Evolutionary conservation across 2,797 vertebrate genomes (phyloP).

Genomic region (Tamandua tetradactyla): DNA sequence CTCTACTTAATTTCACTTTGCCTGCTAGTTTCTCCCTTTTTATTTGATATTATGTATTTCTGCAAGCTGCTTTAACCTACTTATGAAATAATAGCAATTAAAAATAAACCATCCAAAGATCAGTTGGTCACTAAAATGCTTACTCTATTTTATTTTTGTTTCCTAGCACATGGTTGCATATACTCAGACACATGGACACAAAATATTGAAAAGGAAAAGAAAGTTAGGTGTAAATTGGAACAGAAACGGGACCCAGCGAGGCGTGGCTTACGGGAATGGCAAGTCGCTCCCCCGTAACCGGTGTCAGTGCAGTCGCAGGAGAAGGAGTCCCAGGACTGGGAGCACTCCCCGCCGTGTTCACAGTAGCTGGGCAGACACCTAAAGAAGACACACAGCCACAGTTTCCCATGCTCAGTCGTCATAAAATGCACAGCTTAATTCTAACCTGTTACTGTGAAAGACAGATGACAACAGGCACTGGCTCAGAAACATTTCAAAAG

Average conservation of each 20-base stretch:
- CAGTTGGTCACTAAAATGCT: neutral
- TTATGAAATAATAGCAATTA: neutral
- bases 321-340: constrained; percentile 93
- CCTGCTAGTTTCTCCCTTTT: neutral
- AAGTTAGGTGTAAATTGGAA: neutral
- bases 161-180: neutral
- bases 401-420: neutral
- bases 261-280: constrained; percentile 91
- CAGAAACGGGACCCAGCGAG: neutral
- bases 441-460: neutral
- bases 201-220: neutral
- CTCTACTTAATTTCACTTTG: neutral
- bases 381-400: neutral
- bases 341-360: constrained; percentile 93
- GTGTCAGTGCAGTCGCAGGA: constrained; percentile 92
- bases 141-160: neutral
- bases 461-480: neutral
- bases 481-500: neutral
- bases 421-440: neutral
- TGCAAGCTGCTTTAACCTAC: neutral
- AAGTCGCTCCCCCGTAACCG: constrained; percentile 93
- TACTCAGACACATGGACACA: neutral
- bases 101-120: neutral
- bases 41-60: neutral
- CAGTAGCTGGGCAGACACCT: constrained; percentile 95